Conservation (phyloP, 2,797 vertebrate genomes). For the Acanthurus leucopareius region DNA sequence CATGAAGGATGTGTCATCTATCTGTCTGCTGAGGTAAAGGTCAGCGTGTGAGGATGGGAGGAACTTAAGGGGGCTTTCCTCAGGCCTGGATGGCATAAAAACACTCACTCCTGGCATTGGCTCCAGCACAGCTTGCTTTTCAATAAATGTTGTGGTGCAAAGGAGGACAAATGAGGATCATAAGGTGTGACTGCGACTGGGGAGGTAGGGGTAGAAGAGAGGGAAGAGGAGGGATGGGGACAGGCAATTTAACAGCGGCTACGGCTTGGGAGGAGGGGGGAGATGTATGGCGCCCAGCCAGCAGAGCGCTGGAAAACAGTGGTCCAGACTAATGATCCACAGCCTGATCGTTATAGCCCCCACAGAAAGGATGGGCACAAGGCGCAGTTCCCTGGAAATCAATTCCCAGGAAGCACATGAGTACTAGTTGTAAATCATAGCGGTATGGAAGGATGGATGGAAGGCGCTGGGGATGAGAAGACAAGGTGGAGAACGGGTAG, state of each 20-base stretch:
- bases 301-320: slow-evolving; percentile 84
- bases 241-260: slow-evolving; percentile 74
- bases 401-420: slow-evolving; percentile 84
- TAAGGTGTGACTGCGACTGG: slow-evolving; percentile 71
- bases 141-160: slow-evolving; percentile 76
- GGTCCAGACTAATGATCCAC: slow-evolving; percentile 88
- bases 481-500: slow-evolving; percentile 61
- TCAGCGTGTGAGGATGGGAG: slow-evolving; percentile 32
- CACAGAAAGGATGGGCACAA: slow-evolving; percentile 83
- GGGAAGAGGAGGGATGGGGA: slow-evolving; percentile 67
- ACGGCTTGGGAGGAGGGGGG: slow-evolving; percentile 68
- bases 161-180: slow-evolving; percentile 83
- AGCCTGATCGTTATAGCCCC: slow-evolving; percentile 85
- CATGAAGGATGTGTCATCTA: slow-evolving; percentile 40
- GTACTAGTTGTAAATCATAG: slow-evolving; percentile 83
- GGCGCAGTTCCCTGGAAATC: slow-evolving; percentile 84
- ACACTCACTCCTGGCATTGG: slow-evolving; percentile 54
- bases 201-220: slow-evolving; percentile 47
- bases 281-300: slow-evolving; percentile 82
- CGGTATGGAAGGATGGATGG: slow-evolving; percentile 69
- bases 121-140: slow-evolving; percentile 62
- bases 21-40: slow-evolving; percentile 55
- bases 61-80: slow-evolving; percentile 47
- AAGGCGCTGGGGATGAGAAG: slow-evolving; percentile 64
- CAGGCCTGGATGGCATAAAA: slow-evolving; percentile 48